Base-by-base conservation (phyloP, 2,113 vertebrate genomes). In the Eurystomus gularis region DNA sequence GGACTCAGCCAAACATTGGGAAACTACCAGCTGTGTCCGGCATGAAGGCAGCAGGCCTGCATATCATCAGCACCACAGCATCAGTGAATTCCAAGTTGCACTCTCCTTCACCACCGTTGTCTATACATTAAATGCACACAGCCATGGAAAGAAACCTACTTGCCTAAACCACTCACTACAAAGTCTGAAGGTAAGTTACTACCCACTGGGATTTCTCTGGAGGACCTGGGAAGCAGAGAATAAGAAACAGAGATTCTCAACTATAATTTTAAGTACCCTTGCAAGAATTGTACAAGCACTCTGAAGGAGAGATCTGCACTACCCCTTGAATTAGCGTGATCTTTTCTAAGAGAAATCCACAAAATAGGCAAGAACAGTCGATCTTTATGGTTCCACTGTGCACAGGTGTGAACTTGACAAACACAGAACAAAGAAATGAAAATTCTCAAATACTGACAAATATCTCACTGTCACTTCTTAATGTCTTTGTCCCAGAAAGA, bases 21-120 rank as follows among this genome's bases (percentile, higher is more conserved):
- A 96, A 89, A 93, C 89, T 58, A 96, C 72, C 92, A 96, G 94
- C 85, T 86, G 90, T 72, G 86, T 91, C 91, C 89, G 89, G 71
- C 14, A 4, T 3, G 2, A 89, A 87, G 95, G 91, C 88, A 92
- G 77, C 90, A 42, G 77, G 88, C 94, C 91, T 94, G 94, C 88
- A 92, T 92, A 88, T 94, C 88, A 96, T 93, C 91, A 96, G 69
- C 73, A 42, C 16, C 15, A 3, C 8, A 3, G 44, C 57, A 84
- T 40, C 86, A 49, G 1, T 26, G 81, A 84, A 87, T 40, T 86
- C 65, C 77, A 79, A 20, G 46, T 72, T 78, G 31, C n/a, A 11
- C 29, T n/a, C 24, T 71, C 52, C 73, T 82, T 65, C 80, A 61
- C 25, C 18, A 33, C 11, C 70, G 79, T 82, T 52, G 40, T 54